Evolutionary conservation across 2,797 vertebrate genomes (phyloP).

Genomic region (Mus caroli): DNA sequence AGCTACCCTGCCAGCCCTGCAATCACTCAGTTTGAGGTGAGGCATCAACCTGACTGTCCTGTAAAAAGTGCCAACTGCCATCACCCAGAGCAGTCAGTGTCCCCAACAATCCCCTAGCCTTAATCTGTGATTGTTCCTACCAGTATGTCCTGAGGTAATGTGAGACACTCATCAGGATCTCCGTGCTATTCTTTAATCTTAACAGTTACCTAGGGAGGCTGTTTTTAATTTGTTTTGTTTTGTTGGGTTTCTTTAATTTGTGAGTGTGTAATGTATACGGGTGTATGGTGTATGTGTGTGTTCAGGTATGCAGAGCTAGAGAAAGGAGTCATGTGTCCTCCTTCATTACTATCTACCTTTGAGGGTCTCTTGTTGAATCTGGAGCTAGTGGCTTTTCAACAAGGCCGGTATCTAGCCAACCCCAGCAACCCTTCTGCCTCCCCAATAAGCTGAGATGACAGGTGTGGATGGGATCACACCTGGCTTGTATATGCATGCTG

Average conservation of each 20-base stretch:
- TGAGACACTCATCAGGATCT: no score
- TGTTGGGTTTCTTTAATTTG: not conserved
- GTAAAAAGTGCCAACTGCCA: not conserved
- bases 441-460: not conserved
- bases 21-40: not conserved
- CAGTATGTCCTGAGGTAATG: not conserved
- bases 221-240: not conserved
- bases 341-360: not conserved
- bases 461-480: not conserved
- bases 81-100: not conserved
- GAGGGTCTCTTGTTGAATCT: not conserved
- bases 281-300: not conserved
- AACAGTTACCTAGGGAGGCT: not conserved
- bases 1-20: not conserved
- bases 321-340: not conserved
- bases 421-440: not conserved
- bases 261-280: no score
- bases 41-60: not conserved
- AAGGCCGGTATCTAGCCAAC: not conserved
- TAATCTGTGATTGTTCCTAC: not conserved
- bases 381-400: not conserved
- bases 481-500: not conserved
- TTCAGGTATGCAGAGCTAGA: not conserved
- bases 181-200: not conserved
- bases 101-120: not conserved